These are phyloP conservation scores for Gnathonemus longibarbis DNA, from an alignment of 2,113 vertebrate genomes.

Conservation along the genomic window DNA sequence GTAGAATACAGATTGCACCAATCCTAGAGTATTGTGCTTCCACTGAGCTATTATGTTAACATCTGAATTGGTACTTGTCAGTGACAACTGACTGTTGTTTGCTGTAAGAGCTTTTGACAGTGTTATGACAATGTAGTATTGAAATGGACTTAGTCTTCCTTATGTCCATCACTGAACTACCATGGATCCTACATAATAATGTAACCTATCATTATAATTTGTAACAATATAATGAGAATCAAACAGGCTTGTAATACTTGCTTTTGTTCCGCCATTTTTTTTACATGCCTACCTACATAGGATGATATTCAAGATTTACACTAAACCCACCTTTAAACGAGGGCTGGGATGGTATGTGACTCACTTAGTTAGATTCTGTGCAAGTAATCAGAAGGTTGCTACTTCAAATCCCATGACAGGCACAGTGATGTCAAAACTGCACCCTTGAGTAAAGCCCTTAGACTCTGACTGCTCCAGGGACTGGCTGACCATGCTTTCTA, in stretches of 20 bases:
- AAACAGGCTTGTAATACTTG: background rate
- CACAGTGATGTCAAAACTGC: background rate
- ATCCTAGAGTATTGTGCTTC: background rate
- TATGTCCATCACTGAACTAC: background rate
- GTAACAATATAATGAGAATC: background rate
- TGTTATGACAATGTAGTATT: background rate
- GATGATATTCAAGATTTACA: background rate
- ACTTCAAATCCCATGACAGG: background rate
- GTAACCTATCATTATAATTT: background rate
- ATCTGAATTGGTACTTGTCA: background rate
- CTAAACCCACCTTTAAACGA: background rate
- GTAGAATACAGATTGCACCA: background rate
- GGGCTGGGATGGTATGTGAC: background rate
- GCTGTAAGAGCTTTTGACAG: background rate
- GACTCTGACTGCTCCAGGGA: background rate
- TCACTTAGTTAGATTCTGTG: background rate
- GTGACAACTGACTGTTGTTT: background rate
- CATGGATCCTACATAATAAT: background rate
- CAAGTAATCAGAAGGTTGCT: background rate
- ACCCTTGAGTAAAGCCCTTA: background rate
- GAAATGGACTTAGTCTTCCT: background rate
- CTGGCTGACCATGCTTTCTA: background rate
- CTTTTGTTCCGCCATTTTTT: background rate
- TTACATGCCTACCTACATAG: background rate
- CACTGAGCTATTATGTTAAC: background rate